phyloP scores from a whole-genome alignment of 1,140 invertebrate genomes.

The Procambarus clarkii region DNA sequence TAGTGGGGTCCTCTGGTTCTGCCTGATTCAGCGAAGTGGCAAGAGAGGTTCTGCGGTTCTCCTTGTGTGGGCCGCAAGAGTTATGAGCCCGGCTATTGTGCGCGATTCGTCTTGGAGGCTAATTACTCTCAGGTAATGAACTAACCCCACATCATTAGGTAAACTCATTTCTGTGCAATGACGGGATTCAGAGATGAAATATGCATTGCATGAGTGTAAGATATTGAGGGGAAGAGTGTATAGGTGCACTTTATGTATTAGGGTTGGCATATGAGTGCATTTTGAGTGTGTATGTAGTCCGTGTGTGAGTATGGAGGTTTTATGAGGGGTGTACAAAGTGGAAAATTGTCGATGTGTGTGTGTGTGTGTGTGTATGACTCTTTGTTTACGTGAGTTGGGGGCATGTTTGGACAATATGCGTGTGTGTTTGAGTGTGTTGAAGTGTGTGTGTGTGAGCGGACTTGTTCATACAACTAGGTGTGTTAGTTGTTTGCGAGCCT shows the following conservation, averaged over 20 bases:
- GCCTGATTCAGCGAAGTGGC: not conserved
- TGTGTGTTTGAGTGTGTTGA: not conserved
- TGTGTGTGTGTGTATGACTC: no score
- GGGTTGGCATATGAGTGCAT: not conserved
- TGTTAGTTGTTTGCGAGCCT: not conserved
- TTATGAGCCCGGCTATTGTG: conserved; percentile 1
- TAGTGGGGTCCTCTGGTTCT: no score
- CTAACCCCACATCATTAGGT: conserved; percentile 19
- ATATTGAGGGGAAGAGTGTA: not conserved
- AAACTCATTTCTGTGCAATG: conserved; percentile 15
- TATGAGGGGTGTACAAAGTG: no score
- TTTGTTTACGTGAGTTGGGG: no score
- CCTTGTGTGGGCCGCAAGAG: not conserved
- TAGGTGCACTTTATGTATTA: not conserved
- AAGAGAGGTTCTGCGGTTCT: not conserved
- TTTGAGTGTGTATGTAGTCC: not conserved
- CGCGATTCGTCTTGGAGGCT: conserved; percentile 6
- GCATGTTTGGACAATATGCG: no score
- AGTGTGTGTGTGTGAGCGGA: not conserved
- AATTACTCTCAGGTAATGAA: conserved; percentile 14
- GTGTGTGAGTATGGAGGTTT: not conserved
- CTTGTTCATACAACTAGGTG: not conserved
- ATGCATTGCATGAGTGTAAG: conserved; percentile 1
- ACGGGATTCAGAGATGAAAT: conserved; percentile 4
- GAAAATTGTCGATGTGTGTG: no score